Evolutionary conservation across 1,140 invertebrate genomes (phyloP), one percentile per base, ranked within the genome.

Genomic region (Anadara kagoshimensis): DNA sequence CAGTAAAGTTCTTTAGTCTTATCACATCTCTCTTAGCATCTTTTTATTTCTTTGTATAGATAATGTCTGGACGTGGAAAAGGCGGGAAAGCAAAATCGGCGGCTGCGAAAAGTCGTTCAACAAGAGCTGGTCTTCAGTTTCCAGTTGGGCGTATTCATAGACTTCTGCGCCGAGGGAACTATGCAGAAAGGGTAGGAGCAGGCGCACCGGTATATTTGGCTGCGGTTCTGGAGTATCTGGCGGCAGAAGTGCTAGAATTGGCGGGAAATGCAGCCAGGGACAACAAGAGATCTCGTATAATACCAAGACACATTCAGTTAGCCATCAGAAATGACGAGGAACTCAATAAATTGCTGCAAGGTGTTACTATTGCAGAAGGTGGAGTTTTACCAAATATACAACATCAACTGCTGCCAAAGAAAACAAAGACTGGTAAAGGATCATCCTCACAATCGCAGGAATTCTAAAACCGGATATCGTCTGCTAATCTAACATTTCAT

Each of bases 21-120:
- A n/a, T n/a, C n/a, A n/a, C n/a, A n/a, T n/a, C n/a, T n/a, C n/a
- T n/a, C n/a, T n/a, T 36, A 36, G 29, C 29, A 36, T 36, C 29
- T 36, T 36, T 36, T 36, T 3, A 3, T 36, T 26, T 56, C 24
- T 56, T 1, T 22, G 8, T 56, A 24, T 26, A 56, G 54, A 84
- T 57, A 64, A 85, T 85, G 81, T 79, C 80, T 75, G 83, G 83
- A 44, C 70, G 83, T 59, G 83, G 82, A 18, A 85, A 83, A 81
- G 81, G 83, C 49, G 88, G 88, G 56, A 93, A 94, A 90, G 89
- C 90, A 0, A 93, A 93, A 87, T 36, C 29, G 2, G 90, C 90
- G 78, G 88, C 88, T 80, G 79, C 78, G 3, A 89, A 88, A 76
- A 86, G 75, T 49, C 69, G 87, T 22, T 88, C 86, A 36, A 81